A percentile compares a stretch with the other conserved stretches of the same genome.
Evolutionary conservation across 2,113 vertebrate genomes (phyloP).

Genomic region (Gila orcuttii): DNA sequence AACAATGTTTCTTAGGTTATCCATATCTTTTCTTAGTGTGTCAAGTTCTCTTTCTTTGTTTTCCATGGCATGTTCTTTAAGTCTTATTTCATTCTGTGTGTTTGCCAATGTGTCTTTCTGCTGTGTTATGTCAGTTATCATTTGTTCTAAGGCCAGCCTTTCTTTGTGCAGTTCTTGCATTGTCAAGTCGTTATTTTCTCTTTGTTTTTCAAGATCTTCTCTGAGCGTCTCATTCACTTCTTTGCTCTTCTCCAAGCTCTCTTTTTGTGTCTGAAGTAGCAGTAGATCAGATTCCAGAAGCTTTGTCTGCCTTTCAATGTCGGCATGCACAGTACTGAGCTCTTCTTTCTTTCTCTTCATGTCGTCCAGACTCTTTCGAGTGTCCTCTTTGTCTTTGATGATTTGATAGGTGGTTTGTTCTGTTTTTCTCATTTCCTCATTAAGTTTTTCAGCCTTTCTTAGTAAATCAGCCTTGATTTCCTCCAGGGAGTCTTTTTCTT

Average conservation of each 20-base stretch:
- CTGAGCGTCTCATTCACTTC: conserved; percentile 1
- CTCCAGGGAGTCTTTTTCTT: conserved; percentile 7
- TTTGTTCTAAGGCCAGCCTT: conserved; percentile 2
- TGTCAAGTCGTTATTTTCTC: neutral
- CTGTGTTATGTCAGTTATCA: neutral
- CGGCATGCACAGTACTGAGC: neutral
- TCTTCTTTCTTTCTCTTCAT: conserved; percentile 5
- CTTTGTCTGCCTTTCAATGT: conserved; percentile 9
- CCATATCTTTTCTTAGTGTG: conserved; percentile 22
- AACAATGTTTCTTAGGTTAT: neutral
- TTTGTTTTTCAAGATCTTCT: conserved; percentile 36
- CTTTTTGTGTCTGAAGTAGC: conserved; percentile 33
- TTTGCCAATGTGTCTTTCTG: conserved; percentile 14
- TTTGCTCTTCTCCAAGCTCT: conserved; percentile 31
- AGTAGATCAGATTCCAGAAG: neutral
- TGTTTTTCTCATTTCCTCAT: neutral
- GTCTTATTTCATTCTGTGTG: neutral
- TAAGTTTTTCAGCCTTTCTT: conserved; percentile 20
- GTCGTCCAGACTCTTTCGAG: neutral
- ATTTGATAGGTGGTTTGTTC: neutral
- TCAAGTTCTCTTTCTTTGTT: conserved; percentile 26
- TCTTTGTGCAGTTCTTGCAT: conserved; percentile 23
- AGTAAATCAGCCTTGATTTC: conserved; percentile 34
- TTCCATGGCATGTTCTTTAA: conserved; percentile 14
- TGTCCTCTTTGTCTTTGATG: conserved; percentile 8